These are phyloP conservation scores for Drosophila pallidifrons DNA, from an alignment of 1,140 invertebrate species.

Conservation along the genomic window DNA sequence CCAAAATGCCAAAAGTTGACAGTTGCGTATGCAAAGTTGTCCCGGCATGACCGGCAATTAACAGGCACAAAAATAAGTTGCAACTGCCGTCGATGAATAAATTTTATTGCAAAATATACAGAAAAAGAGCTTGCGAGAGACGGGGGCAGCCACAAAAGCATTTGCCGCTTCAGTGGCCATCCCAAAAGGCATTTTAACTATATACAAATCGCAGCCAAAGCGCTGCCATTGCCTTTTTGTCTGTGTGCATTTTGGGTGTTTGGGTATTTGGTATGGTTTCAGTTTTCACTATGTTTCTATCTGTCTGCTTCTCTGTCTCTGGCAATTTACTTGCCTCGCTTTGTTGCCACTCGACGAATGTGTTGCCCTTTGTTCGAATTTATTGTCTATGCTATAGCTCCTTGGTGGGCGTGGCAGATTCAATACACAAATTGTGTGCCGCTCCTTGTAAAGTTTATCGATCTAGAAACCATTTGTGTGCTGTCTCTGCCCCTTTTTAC, in stretches of 20 bases:
- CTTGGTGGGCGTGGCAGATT: slow-evolving; percentile 33
- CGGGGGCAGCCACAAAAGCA: slow-evolving; percentile 62
- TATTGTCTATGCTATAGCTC: slow-evolving; percentile 65
- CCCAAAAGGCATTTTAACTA: slow-evolving; percentile 66
- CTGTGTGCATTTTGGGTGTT: slow-evolving; percentile 45
- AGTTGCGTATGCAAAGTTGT: slow-evolving; percentile 73
- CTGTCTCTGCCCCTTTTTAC: slow-evolving; percentile 45
- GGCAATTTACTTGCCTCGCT: slow-evolving; percentile 49
- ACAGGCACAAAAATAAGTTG: slow-evolving; percentile 56
- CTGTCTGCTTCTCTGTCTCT: slow-evolving; percentile 22
- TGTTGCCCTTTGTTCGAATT: slow-evolving; percentile 75
- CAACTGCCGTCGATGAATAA: slow-evolving; percentile 51
- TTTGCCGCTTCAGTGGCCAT: slow-evolving; percentile 69
- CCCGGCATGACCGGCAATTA: slow-evolving; percentile 33
- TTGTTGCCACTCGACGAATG: slow-evolving; percentile 68
- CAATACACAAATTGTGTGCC: slow-evolving; percentile 60
- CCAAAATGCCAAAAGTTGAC: slow-evolving; percentile 80
- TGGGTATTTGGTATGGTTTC: slow-evolving; percentile 69
- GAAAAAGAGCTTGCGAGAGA: slow-evolving; percentile 5
- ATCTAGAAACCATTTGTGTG: slow-evolving; percentile 57
- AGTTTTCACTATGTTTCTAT: slow-evolving; percentile 54
- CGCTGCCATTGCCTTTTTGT: slow-evolving; percentile 46
- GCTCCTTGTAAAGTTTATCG: slow-evolving; percentile 63
- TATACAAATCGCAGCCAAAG: slow-evolving; percentile 75
- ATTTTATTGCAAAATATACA: slow-evolving; percentile 37